Base-by-base conservation (phyloP, 2,113 vertebrate species). In the Dissostichus mawsoni region DNA sequence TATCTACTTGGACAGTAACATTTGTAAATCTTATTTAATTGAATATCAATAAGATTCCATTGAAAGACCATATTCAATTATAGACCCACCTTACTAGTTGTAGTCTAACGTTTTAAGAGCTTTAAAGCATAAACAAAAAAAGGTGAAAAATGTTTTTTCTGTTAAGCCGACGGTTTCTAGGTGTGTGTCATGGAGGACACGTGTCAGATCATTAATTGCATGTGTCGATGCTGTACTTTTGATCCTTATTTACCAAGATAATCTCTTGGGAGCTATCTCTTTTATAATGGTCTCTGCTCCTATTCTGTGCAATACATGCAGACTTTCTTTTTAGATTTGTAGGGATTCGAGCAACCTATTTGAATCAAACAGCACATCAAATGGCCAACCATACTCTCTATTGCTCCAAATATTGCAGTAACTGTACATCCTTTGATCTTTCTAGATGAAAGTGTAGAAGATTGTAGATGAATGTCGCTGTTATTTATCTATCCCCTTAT, bases 191-290 rank as follows among this genome's bases (percentile, higher is more conserved):
- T 12, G 59, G 8, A n/a, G 57, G 18, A 23, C 16, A 65, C 29
- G 53, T 68, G 62, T 18, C 36, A 16, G 53, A 25, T 59, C 44
- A 57, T 33, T 68, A 72, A 85, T 33, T 71, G 45, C 29, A 50
- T 47, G 20, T 51, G 44, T 56, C 44, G 23, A 59, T 78, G 53
- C 18, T 14, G 20, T 14, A 25, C 5, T 9, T 48, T 29, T 33
- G 13, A 36, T 47, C 41, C 41, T 71, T 16, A 50, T 52, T 56
- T 62, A 63, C 18, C 53, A 61, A n/a, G 25, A 36, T 16, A 2
- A 16, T 11, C 69, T 33, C 53, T 66, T 73, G 57, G 51, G 67
- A 57, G 33, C 69, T 50, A 52, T 36, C 52, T 63, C 50, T 52
- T 55, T 14, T 36, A 66, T 25, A 62, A 58, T 55, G 7, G n/a